Conservation (phyloP, 2,113 vertebrate genomes). For the Carlito syrichta region DNA sequence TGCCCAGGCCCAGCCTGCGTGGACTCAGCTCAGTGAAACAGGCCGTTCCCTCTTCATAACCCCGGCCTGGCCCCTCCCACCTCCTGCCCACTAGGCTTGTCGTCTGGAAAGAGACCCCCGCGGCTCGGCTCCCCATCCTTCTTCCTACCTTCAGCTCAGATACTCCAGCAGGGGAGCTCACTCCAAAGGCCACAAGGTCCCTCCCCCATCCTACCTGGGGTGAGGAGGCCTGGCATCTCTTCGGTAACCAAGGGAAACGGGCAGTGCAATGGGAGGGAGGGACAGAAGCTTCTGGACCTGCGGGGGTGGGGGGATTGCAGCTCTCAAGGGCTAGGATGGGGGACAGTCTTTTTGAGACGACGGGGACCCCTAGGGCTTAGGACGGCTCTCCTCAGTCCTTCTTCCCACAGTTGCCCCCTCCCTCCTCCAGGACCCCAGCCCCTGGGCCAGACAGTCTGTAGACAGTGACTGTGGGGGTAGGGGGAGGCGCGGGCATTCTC, state of each 20-base stretch:
- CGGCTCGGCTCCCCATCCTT: background rate
- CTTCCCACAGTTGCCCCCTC: background rate
- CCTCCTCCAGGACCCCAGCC: background rate
- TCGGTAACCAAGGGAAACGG: constrained; percentile 11
- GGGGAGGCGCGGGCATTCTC: background rate
- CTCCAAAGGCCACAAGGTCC: background rate
- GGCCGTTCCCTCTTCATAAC: background rate
- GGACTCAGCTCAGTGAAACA: background rate
- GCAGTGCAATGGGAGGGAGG: background rate
- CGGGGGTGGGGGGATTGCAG: background rate
- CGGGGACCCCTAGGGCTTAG: background rate
- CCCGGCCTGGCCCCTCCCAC: background rate
- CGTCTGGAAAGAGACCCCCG: background rate
- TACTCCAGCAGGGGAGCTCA: background rate
- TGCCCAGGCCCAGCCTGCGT: background rate
- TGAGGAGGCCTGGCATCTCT: background rate
- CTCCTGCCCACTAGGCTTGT: background rate
- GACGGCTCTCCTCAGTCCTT: background rate
- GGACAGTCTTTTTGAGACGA: background rate
- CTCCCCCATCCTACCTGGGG: background rate
- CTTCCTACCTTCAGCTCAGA: background rate
- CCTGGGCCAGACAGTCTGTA: background rate
- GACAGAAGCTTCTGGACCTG: background rate
- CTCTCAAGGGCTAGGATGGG: background rate
- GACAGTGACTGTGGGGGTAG: background rate